Evolutionary conservation across 2,113 vertebrate genomes (phyloP), one percentile per base, ranked within the genome.

Genomic region (Microtus montanus): DNA sequence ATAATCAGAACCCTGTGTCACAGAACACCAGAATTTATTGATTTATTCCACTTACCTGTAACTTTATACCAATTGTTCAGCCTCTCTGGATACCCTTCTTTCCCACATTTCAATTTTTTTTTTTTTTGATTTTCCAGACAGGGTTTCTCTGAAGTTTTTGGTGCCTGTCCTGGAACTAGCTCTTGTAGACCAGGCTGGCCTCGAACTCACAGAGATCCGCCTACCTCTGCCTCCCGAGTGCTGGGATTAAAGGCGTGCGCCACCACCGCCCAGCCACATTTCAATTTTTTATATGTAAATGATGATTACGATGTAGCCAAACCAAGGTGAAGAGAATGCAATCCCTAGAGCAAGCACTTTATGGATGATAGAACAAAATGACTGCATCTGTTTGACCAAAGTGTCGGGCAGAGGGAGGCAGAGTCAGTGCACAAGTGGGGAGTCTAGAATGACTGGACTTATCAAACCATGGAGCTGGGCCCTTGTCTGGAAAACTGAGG

Each of bases 361-460:
- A 15, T 20, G 7, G 9, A n/a, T 73, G 11, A 24, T 2, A 82
- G 4, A 78, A 28, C 79, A 63, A 88, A 68, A 38, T 3, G 44
- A 12, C 3, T 41, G 6, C 30, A 12, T 78, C 41, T 86, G 7
- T 22, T 1, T 7, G 10, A 38, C 20, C 12, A 74, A 20, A 89
- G 52, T 2, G 15, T 5, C 49, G 4, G 41, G 5, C 17, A 70
- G 1, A n/a, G 13, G 8, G 8, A 30, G 7, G 3, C 2, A 0
- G 13, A 17, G 11, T 15, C 13, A 58, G 24, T 61, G 15, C 26
- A 80, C 68, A 80, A 7, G 41, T 2, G 1, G 2, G 22, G 3
- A 11, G 17, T n/a, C 41, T 28, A 19, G 3, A 54, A 8, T 24
- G 64, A 10, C 30, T 24, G 4, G 28, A 33, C 33, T 13, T 52